Evolutionary conservation across 2,888 invertebrate genomes (phyloP), one percentile per base, ranked within the genome.

Genomic region (Leptopilina syphax): DNA sequence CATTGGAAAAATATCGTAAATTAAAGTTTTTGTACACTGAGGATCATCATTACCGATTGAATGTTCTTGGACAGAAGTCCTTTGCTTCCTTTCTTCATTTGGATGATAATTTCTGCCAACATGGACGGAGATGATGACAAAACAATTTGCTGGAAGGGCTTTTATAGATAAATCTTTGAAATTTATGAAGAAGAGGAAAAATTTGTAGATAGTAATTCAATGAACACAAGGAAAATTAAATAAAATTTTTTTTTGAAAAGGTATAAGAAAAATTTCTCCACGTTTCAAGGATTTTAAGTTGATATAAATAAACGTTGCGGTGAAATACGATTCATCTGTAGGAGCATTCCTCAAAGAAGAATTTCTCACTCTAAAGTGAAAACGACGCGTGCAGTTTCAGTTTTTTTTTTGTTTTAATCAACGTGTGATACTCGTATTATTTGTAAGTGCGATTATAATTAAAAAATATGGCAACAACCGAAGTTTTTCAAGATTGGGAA

Each of bases 401-500:
- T 34, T 12, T n/a, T 7, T 73, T 50, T 73, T 73, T 70, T 44
- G 18, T 7, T 44, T 41, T 18, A 63, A n/a, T n/a, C 13, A 68
- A 79, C 85, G 84, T 84, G 87, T 83, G 83, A 79, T 79, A 78
- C 79, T 77, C 79, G 83, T 34, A 5, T 60, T n/a, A 4, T 13
- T 3, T 60, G 5, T 84, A 81, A 67, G 81, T 81, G 77, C 67
- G 7, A 13, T 65, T 1, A 10, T 50, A 3, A 77, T 54, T 41
- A 10, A 24, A 60, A 81, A 77, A 44, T 8, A 92, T 91, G 91
- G 90, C 90, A 83, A 91, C 91, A 34, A 92, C 92, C 65, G 90
- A 92, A 79, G 88, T 92, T 27, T 92, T 91, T 82, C 92, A 92
- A 86, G 92, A 92, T 77, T 92, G 91, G 91, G 92, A 92, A 66